Evolutionary conservation across 2,113 vertebrate genomes (phyloP).

Genomic region (Rhinoptilus africanus): DNA sequence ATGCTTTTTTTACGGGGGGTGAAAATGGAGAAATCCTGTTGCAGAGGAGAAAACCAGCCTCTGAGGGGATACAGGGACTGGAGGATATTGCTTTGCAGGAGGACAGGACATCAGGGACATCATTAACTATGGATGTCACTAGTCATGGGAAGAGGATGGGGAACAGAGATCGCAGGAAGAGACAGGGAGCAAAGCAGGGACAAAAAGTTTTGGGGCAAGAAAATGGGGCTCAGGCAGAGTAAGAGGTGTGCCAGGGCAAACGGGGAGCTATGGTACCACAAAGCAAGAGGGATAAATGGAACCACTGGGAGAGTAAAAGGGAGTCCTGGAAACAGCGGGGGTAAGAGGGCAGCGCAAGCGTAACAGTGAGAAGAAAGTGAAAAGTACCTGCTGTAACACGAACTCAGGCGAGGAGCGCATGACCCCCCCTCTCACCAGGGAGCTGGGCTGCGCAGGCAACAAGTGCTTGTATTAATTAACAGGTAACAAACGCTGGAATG

Average conservation of each 20-base stretch:
- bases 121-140: neutral
- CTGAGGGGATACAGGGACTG: neutral
- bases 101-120: neutral
- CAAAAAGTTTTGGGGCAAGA: neutral
- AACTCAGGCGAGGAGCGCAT: fast-evolving
- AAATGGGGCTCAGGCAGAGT: neutral
- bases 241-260: neutral
- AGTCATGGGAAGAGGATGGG: neutral
- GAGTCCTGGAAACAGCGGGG: neutral
- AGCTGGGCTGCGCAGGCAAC: neutral
- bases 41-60: neutral
- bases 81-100: neutral
- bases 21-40: neutral
- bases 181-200: neutral
- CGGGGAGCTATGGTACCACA: neutral
- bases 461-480: neutral
- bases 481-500: neutral
- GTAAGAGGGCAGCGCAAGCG: neutral
- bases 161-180: neutral
- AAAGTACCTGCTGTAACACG: neutral
- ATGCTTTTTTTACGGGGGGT: fast-evolving
- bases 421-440: neutral
- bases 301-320: neutral
- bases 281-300: neutral
- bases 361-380: neutral